A percentile compares a stretch with the other conserved stretches of the same genome.
Evolutionary conservation across 2,113 vertebrate genomes (phyloP).

Genomic region (Oxyura jamaicensis): DNA sequence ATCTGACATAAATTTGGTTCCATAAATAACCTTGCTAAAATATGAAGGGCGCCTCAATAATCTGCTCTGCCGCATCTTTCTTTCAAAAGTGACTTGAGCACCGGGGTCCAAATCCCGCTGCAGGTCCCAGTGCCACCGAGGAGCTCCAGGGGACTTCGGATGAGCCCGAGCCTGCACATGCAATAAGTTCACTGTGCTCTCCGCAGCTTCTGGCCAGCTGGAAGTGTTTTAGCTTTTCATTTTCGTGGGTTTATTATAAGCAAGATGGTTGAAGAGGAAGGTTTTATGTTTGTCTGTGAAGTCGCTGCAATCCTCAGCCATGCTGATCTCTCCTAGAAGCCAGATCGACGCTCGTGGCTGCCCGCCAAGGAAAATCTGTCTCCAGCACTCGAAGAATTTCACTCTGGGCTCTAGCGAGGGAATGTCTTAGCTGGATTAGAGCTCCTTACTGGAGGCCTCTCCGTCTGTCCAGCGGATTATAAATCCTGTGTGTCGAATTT

Average conservation of each 20-base stretch:
- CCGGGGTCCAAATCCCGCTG: not conserved
- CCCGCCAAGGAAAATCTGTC: slow-evolving; percentile 31
- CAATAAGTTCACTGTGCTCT: not conserved
- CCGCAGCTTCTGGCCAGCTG: not conserved
- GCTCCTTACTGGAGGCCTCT: not conserved
- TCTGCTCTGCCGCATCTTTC: not conserved
- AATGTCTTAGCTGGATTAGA: not conserved
- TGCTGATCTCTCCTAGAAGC: not conserved
- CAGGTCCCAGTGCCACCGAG: not conserved
- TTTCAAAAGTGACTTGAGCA: not conserved
- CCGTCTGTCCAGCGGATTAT: not conserved
- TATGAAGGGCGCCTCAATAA: not conserved
- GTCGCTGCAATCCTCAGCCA: not conserved
- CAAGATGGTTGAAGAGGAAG: not conserved
- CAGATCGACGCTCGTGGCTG: not conserved
- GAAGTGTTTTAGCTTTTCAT: not conserved
- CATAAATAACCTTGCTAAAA: not conserved
- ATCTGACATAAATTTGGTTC: not conserved
- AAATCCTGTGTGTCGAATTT: not conserved
- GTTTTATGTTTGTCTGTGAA: not conserved
- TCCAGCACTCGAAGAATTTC: slow-evolving; percentile 44
- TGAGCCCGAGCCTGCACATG: not conserved
- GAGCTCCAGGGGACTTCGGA: not conserved
- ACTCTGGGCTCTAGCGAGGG: not conserved
- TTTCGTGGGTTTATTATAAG: not conserved